Evolutionary conservation across 2,113 vertebrate species (phyloP).

Genomic region (Noctilio leporinus): DNA sequence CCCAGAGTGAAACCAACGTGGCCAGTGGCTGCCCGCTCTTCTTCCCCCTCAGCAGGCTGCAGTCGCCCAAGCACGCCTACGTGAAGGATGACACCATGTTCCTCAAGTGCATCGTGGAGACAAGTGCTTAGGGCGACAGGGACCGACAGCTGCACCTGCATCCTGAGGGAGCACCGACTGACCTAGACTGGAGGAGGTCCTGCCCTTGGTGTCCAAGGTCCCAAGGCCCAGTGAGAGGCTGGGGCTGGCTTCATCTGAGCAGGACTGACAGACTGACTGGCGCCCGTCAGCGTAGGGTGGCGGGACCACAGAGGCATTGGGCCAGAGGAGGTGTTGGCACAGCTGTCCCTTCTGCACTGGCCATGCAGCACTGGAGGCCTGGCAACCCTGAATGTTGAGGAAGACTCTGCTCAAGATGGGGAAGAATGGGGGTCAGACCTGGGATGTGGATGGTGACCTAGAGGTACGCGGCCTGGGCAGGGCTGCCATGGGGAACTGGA

Average conservation of each 20-base stretch:
- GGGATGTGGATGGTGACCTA: not conserved
- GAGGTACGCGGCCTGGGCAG: not conserved
- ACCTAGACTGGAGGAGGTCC: not conserved
- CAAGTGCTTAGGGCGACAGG: not conserved
- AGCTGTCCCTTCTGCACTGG: no score
- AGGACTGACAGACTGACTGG: not conserved
- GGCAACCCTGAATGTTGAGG: not conserved
- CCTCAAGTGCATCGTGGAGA: conserved; percentile 83
- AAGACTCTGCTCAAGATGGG: not conserved
- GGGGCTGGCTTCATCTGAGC: not conserved
- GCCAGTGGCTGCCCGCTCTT: conserved; percentile 85
- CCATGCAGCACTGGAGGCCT: not conserved
- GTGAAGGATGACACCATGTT: conserved; percentile 85
- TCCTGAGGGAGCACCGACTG: not conserved
- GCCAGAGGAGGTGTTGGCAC: not conserved
- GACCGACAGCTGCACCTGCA: fast-evolving
- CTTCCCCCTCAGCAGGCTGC: conserved; percentile 79
- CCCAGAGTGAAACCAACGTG: conserved; percentile 81
- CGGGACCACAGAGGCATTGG: not conserved
- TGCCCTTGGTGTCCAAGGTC: not conserved
- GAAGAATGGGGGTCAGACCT: not conserved
- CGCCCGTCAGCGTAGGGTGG: not conserved
- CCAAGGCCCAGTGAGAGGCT: not conserved
- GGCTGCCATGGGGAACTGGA: not conserved
- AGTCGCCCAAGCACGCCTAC: conserved; percentile 78